Evolutionary conservation across 2,113 vertebrate species (phyloP).

Genomic region (Heloderma charlesbogerti): DNA sequence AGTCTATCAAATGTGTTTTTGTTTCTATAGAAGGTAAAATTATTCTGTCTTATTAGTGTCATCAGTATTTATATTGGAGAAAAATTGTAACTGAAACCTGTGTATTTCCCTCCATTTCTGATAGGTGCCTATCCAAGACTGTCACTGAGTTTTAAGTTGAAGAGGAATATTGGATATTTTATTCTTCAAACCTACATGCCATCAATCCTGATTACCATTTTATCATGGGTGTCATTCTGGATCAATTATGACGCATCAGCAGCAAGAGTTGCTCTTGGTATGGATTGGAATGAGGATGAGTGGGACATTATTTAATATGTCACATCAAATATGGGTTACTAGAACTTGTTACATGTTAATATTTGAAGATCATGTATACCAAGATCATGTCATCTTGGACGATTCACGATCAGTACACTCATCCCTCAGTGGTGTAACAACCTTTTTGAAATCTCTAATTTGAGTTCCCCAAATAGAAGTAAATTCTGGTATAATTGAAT

Average conservation of each 20-base stretch:
- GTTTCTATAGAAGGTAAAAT: conserved; percentile 62
- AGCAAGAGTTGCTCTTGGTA: conserved; percentile 98
- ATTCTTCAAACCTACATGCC: conserved; percentile 99
- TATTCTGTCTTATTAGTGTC: conserved; percentile 29
- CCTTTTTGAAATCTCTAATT: conserved; percentile 16
- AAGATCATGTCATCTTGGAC: conserved; percentile 43
- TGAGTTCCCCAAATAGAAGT: not conserved
- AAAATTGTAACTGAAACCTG: conserved; percentile 42
- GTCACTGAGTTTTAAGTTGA: conserved; percentile 96
- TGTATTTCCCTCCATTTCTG: conserved; percentile 47
- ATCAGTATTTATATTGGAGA: conserved; percentile 18
- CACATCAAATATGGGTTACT: conserved; percentile 43
- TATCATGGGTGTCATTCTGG: conserved; percentile 99
- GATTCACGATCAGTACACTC: conserved; percentile 33
- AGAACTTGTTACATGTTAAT: conserved; percentile 44
- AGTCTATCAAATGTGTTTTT: conserved; percentile 32
- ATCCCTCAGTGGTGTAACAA: conserved; percentile 7
- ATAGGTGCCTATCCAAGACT: conserved; percentile 96
- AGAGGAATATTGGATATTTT: conserved; percentile 99
- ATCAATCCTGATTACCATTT: conserved; percentile 97
- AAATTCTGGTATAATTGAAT: conserved; percentile 10
- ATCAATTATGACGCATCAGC: conserved; percentile 99
- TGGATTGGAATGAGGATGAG: conserved; percentile 60
- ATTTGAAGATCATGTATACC: conserved; percentile 39
- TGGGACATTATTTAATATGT: conserved; percentile 46